Evolutionary conservation across 2,113 vertebrate genomes (phyloP), one percentile per base, ranked within the genome.

Genomic region (Embiotoca jacksoni): DNA sequence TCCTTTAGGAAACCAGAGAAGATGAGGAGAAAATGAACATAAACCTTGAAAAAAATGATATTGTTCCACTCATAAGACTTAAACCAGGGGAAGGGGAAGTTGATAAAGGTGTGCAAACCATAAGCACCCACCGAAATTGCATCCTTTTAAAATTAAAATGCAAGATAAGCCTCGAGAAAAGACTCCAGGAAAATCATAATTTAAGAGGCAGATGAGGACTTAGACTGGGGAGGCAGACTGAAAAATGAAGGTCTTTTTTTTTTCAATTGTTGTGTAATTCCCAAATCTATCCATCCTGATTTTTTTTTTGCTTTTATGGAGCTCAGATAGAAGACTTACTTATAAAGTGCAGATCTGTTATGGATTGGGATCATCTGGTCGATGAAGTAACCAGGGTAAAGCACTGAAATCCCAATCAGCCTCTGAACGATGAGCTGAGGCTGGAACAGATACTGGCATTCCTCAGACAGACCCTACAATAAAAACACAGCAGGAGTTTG

Each of bases 371-470:
- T 96, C 86, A 92, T 95, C 90, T 99, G 98, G 79, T 98, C 96
- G 0, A 97, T 96, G 88, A 95, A 85, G 3, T 96, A 95, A 13
- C 97, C 97, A 0, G 98, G 98, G 88, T 98, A 97, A 56, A 99
- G 93, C 78, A 98, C 96, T 0, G 96, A 96, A 14, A 99, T 96
- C 33, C 97, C 98, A 70, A 98, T 95, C 33, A 98, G 92, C 83
- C 96, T 96, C 82, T 99, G 97, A 82, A 99, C 96, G 0, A 99
- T 99, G 77, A 99, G 96, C 90, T 99, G 98, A 0, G 98, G 98
- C 77, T 99, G 98, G 92, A 99, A 99, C 46, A 99, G 95, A 88
- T 99, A 99, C 95, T 99, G 98, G 91, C 98, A 99, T 85, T 99
- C 98, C 83, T 99, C 97, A 11, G 97, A 97, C 66, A 99, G 95